Conservation (phyloP, 30 jellyfish, hydroid and myxozoan species). For the Aurelia aurita complex sp. Pacific region DNA sequence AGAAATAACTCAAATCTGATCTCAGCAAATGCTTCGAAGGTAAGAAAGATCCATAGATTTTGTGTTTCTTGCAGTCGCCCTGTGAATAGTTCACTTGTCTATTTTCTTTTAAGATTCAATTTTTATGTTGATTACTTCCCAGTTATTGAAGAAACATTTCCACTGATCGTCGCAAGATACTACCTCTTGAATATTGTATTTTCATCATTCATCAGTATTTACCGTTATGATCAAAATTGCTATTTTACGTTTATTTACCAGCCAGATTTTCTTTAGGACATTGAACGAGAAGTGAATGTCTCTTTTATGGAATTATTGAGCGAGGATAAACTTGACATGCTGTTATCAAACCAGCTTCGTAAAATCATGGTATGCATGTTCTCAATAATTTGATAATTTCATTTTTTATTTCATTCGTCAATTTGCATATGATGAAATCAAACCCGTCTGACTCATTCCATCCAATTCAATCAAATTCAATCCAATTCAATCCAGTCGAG, state of each 20-base stretch:
- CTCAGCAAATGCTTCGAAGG: conserved; percentile 5
- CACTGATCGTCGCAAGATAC: too few species aligned
- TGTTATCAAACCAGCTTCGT: conserved; percentile 16
- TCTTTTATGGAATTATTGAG: not conserved
- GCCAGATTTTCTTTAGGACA: conserved; percentile 22
- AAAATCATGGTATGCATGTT: conserved; percentile 13
- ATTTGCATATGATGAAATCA: too few species aligned
- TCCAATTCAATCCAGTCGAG: too few species aligned
- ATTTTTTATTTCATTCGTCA: too few species aligned
- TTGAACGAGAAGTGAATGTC: conserved; percentile 42
- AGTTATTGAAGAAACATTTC: too few species aligned
- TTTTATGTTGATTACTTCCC: too few species aligned
- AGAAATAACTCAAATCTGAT: not conserved
- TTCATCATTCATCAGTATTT: not conserved
- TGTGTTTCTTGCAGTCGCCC: too few species aligned
- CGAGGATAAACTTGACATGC: conserved; percentile 33
- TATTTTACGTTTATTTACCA: not conserved
- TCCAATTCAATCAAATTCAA: too few species aligned
- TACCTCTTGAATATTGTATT: not conserved
- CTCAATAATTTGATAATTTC: too few species aligned
- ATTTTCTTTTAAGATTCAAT: too few species aligned
- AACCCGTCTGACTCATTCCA: too few species aligned
- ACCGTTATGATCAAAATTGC: not conserved
- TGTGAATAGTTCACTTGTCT: too few species aligned
- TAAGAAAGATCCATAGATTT: not conserved